These are phyloP conservation scores for Hippopotamyrus pictus DNA, from an alignment of 2,797 vertebrate genomes.

Conservation along the genomic window DNA sequence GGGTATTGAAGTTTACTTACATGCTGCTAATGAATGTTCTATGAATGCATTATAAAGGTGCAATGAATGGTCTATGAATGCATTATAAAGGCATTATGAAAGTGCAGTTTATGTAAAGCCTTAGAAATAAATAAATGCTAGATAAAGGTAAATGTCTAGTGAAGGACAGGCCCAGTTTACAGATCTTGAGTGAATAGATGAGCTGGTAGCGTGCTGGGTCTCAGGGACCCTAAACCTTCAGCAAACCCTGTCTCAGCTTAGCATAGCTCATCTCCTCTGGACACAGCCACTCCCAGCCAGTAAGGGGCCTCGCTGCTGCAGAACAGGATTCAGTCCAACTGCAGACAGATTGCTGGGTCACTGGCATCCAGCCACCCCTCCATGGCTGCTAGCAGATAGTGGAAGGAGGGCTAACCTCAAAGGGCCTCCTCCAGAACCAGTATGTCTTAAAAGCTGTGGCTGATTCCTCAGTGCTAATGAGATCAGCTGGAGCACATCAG, in stretches of 20 bases:
- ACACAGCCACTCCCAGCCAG: constrained; percentile 36
- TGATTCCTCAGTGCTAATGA: neutral
- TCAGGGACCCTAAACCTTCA: neutral
- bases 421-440: neutral
- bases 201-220: neutral
- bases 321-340: constrained; percentile 45
- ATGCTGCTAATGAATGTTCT: neutral
- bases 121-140: neutral
- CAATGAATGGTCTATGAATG: neutral
- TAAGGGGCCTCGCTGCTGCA: constrained; percentile 46
- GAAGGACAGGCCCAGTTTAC: neutral
- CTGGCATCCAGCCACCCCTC: neutral
- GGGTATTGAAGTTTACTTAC: neutral
- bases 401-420: neutral
- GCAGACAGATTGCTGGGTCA: constrained; percentile 24
- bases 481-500: neutral
- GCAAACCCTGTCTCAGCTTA: neutral
- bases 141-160: neutral
- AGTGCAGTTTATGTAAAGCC: neutral
- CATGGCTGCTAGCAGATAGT: too few species aligned
- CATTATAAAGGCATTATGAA: neutral
- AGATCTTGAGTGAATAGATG: neutral
- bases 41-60: neutral
- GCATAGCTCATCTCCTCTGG: constrained; percentile 13
- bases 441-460: neutral